A percentile compares a stretch with the other conserved stretches of the same genome.
These are phyloP conservation scores for Toxotes lorentzi DNA, from an alignment of 2,797 vertebrate species.

Conservation along the genomic window DNA sequence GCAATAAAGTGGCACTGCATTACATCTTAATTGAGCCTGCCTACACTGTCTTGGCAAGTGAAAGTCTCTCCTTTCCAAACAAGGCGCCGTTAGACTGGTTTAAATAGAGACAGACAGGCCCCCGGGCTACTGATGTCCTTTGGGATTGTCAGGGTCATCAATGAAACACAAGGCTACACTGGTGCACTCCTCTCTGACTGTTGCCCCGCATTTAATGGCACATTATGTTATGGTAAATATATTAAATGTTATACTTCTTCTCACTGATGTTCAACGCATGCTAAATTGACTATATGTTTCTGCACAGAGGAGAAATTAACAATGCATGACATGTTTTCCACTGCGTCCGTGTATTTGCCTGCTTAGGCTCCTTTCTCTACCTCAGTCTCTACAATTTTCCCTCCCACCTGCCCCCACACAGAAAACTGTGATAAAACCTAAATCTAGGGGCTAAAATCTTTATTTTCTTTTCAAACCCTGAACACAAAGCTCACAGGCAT, in stretches of 20 bases:
- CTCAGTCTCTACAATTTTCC: conserved; percentile 17
- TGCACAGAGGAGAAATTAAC: conserved; percentile 22
- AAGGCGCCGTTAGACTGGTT: conserved; percentile 51
- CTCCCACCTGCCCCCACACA: conserved; percentile 1
- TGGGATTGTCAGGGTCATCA: conserved; percentile 67
- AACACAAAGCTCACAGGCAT: conserved; percentile 61
- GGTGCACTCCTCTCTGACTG: conserved; percentile 19
- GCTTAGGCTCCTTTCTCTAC: conserved; percentile 3
- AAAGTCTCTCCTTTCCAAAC: conserved; percentile 58
- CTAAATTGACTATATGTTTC: conserved; percentile 30
- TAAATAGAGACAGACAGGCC: conserved; percentile 68
- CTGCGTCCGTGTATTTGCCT: not conserved
- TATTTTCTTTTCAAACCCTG: conserved; percentile 40
- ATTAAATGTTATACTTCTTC: not conserved
- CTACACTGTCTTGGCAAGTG: conserved; percentile 40
- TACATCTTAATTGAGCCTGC: conserved; percentile 50
- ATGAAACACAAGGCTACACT: conserved; percentile 43
- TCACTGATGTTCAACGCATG: conserved; percentile 31
- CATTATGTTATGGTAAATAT: conserved; percentile 15
- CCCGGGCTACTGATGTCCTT: conserved; percentile 58
- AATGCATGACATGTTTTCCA: conserved; percentile 22
- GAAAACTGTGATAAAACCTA: conserved; percentile 32
- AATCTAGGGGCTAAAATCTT: conserved; percentile 31
- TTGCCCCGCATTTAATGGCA: conserved; percentile 14
- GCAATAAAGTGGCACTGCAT: conserved; percentile 25